These are phyloP conservation scores for Helogale parvula DNA, from an alignment of 2,113 vertebrate genomes.

Conservation along the genomic window DNA sequence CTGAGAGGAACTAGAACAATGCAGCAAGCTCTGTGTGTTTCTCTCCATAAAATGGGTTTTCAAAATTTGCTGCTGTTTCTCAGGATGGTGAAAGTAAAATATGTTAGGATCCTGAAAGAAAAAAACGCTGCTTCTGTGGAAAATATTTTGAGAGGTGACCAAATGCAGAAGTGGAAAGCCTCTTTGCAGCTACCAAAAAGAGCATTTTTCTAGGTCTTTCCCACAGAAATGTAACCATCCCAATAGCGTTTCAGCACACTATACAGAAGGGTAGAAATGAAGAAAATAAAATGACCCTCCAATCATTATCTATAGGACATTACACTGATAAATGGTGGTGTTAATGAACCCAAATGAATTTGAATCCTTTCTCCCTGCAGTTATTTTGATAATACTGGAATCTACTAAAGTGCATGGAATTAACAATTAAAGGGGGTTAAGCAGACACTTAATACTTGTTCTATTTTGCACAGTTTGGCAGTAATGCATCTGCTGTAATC, in stretches of 20 bases:
- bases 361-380: slow-evolving; percentile 84
- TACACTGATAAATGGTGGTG: slow-evolving; percentile 80
- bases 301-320: slow-evolving; percentile 69
- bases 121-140: slow-evolving; percentile 66
- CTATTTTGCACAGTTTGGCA: slow-evolving; percentile 85
- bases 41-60: slow-evolving; percentile 39
- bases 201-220: not conserved
- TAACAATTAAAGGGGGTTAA: slow-evolving; percentile 87
- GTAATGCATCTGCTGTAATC: slow-evolving; percentile 86
- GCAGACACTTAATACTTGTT: slow-evolving; percentile 85
- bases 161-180: not conserved
- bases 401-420: slow-evolving; percentile 86
- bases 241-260: not conserved
- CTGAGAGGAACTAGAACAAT: not conserved
- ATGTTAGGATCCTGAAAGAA: slow-evolving; percentile 69
- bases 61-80: slow-evolving; percentile 9
- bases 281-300: slow-evolving; percentile 62
- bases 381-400: slow-evolving; percentile 87
- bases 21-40: not conserved
- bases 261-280: not conserved
- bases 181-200: not conserved
- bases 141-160: slow-evolving; percentile 69
- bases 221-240: not conserved
- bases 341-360: slow-evolving; percentile 86
- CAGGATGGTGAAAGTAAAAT: slow-evolving; percentile 67